Evolutionary conservation across 2,888 invertebrate genomes (phyloP).

Genomic region (Cephus pulcher): DNA sequence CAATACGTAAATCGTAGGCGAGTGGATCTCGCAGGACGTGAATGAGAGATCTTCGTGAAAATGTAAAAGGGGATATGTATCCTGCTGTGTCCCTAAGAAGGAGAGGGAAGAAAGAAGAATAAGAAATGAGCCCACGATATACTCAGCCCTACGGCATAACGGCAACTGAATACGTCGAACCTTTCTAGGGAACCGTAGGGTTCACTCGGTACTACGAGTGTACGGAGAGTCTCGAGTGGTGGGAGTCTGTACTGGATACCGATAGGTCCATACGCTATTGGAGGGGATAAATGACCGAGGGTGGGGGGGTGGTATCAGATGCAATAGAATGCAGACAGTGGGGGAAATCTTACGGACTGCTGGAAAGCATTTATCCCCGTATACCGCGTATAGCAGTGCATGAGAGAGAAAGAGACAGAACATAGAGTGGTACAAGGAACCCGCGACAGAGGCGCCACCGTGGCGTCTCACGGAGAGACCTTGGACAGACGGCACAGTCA

Average conservation of each 20-base stretch:
- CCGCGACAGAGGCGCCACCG: not conserved
- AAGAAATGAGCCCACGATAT: not conserved
- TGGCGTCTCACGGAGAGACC: not conserved
- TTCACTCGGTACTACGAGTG: not conserved
- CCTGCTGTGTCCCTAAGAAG: not conserved
- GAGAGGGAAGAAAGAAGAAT: not conserved
- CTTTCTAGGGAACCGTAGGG: not conserved
- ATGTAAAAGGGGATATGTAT: not conserved
- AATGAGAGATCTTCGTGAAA: not conserved
- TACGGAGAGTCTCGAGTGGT: not conserved
- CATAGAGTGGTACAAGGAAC: not conserved
- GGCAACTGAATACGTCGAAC: not conserved
- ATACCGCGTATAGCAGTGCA: not conserved
- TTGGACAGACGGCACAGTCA: not conserved
- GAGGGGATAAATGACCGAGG: not conserved
- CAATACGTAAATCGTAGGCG: not conserved
- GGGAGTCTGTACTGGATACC: not conserved
- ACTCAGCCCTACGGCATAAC: not conserved
- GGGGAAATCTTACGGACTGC: not conserved
- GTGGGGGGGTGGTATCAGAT: not conserved
- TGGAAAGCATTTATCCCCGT: not conserved
- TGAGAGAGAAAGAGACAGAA: not conserved
- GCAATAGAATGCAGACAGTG: not conserved
- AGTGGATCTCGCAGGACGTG: not conserved
- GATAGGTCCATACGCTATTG: not conserved